Evolutionary conservation across 92 coral and sea anemone genomes (phyloP).

Genomic region (Siderastrea radians): DNA sequence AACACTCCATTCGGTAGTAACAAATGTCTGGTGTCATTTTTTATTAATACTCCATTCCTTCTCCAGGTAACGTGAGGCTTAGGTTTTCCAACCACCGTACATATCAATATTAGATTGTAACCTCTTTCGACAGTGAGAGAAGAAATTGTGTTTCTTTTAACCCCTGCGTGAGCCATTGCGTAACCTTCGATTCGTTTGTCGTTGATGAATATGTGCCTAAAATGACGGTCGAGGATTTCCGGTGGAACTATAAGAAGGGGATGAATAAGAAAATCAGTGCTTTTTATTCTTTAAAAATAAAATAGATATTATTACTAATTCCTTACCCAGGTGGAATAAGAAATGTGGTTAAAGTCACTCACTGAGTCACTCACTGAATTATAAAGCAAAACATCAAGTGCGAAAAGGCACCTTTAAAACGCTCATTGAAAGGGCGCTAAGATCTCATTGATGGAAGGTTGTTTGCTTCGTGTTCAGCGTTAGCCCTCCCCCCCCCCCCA

Average conservation of each 20-base stretch:
- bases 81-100: slow-evolving; percentile 83
- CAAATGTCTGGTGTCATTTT: slow-evolving; percentile 76
- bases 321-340: too few relatives aligned
- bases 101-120: slow-evolving; percentile 73
- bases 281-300: not conserved
- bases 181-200: slow-evolving; percentile 55
- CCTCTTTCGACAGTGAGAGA: slow-evolving; percentile 71
- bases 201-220: slow-evolving; percentile 49
- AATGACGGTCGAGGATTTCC: slow-evolving; percentile 76
- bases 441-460: too few relatives aligned
- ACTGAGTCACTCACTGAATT: too few relatives aligned
- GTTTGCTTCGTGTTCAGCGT: too few relatives aligned
- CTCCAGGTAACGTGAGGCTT: slow-evolving; percentile 76
- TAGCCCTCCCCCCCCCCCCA: too few relatives aligned
- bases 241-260: slow-evolving; percentile 70
- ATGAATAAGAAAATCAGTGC: not conserved
- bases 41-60: slow-evolving; percentile 68
- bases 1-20: slow-evolving; percentile 72
- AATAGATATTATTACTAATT: too few relatives aligned
- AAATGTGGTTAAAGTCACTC: too few relatives aligned
- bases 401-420: too few relatives aligned
- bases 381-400: too few relatives aligned
- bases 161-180: slow-evolving; percentile 60
- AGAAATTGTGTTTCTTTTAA: slow-evolving; percentile 48
- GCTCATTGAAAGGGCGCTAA: too few relatives aligned